A percentile compares a stretch with the other conserved stretches of the same genome.
Evolutionary conservation across 2,888 invertebrate genomes (phyloP).

Genomic region (Embidobia sp.): DNA sequence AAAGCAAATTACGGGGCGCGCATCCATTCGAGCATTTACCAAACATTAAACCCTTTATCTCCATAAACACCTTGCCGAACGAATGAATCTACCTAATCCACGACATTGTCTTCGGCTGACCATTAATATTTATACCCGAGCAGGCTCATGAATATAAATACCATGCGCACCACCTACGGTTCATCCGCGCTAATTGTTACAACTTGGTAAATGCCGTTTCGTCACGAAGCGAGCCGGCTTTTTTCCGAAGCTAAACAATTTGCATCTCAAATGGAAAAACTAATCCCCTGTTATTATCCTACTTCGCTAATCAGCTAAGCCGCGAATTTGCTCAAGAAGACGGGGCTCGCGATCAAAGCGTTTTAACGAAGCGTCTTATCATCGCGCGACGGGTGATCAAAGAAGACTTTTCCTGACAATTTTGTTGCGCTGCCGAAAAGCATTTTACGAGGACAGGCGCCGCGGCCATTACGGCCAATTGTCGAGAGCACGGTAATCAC

Average conservation of each 20-base stretch:
- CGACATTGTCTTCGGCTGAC: constrained; percentile 49
- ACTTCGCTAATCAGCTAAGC: constrained; percentile 19
- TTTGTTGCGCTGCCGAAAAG: constrained; percentile 36
- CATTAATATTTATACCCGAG: constrained; percentile 48
- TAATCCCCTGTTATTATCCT: constrained; percentile 32
- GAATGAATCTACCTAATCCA: constrained; percentile 51
- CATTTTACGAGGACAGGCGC: constrained; percentile 35
- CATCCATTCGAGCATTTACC: constrained; percentile 35
- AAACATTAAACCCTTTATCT: constrained; percentile 49
- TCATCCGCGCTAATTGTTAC: constrained; percentile 44
- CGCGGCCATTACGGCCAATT: constrained; percentile 40
- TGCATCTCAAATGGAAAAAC: constrained; percentile 25
- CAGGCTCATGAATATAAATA: constrained; percentile 47
- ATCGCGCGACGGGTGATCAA: constrained; percentile 23
- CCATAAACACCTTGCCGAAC: constrained; percentile 45
- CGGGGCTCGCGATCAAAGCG: constrained; percentile 24
- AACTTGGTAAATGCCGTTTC: constrained; percentile 19
- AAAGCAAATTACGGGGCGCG: constrained; percentile 23
- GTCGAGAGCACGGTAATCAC: constrained; percentile 51
- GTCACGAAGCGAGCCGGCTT: too few species aligned
- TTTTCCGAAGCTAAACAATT: constrained; percentile 16
- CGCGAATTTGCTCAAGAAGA: constrained; percentile 13
- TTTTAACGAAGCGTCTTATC: constrained; percentile 33
- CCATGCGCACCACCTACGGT: constrained; percentile 19
- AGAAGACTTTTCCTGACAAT: constrained; percentile 36